Conservation (phyloP, 2,797 vertebrate genomes). For the Enteromius mattozi region DNA sequence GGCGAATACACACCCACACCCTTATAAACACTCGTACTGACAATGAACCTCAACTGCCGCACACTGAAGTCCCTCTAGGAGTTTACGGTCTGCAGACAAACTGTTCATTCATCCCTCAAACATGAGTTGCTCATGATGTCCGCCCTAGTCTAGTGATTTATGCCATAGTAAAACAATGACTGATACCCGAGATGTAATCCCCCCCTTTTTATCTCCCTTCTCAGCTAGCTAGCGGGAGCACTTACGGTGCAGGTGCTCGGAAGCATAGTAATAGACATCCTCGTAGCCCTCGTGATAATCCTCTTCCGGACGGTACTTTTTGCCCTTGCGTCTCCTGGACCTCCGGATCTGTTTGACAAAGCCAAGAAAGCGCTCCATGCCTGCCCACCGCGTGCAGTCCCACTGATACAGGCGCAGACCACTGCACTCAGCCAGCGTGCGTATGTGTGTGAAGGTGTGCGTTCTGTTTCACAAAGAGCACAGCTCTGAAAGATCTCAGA, state of each 20-base stretch:
- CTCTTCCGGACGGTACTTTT: conserved; percentile 96
- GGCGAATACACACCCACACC: conserved; percentile 8
- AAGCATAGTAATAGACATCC: conserved; percentile 96
- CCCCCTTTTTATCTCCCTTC: conserved; percentile 35
- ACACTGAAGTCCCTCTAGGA: conserved; percentile 39
- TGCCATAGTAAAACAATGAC: conserved; percentile 47
- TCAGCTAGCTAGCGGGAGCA: conserved; percentile 25
- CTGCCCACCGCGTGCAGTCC: conserved; percentile 43
- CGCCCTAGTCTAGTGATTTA: conserved; percentile 45
- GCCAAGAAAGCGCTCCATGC: conserved; percentile 93
- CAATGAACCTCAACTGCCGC: not conserved
- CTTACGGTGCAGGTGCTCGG: conserved; percentile 93
- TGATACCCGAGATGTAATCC: not conserved
- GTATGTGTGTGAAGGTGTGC: conserved; percentile 49
- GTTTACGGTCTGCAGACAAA: conserved; percentile 64
- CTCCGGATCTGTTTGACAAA: conserved; percentile 92
- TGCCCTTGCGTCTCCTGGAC: conserved; percentile 90
- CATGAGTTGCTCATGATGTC: conserved; percentile 19
- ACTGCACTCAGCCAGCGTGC: conserved; percentile 36
- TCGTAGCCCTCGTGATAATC: conserved; percentile 99
- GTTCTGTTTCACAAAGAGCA: conserved; percentile 55
- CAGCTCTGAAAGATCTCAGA: conserved; percentile 23
- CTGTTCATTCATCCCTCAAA: conserved; percentile 21
- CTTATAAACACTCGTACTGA: conserved; percentile 34
- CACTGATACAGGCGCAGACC: conserved; percentile 42